Evolutionary conservation across 2,113 vertebrate species (phyloP).

Genomic region (Petrocephalus microphthalmus): DNA sequence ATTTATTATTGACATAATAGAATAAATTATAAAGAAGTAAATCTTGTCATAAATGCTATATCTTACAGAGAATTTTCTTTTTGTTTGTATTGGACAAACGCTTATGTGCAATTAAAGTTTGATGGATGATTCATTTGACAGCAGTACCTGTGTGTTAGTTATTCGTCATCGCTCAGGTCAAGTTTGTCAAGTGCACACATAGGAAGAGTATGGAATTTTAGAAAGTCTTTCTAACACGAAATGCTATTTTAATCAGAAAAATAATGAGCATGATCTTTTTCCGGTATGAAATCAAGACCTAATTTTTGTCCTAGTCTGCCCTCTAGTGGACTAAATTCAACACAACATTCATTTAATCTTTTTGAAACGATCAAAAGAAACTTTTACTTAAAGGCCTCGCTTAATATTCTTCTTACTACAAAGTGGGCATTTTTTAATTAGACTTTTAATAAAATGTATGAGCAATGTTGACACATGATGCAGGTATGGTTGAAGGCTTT

Average conservation of each 20-base stretch:
- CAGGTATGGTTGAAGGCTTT: neutral
- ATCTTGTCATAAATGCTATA: slow-evolving; percentile 30
- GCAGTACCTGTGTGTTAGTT: neutral
- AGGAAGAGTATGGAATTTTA: neutral
- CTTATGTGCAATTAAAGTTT: slow-evolving; percentile 35
- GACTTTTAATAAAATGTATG: neutral
- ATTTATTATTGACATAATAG: slow-evolving; percentile 51
- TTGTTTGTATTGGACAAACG: slow-evolving; percentile 52
- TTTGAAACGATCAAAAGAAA: neutral
- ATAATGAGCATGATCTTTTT: neutral
- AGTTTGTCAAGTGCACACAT: neutral
- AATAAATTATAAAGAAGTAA: slow-evolving; percentile 31
- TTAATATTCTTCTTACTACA: neutral
- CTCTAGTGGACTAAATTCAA: neutral
- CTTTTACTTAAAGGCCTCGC: neutral
- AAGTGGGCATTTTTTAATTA: neutral
- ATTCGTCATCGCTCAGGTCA: neutral
- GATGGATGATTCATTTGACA: slow-evolving; percentile 20
- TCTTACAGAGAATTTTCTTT: slow-evolving; percentile 36
- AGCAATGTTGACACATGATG: neutral
- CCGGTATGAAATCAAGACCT: neutral
- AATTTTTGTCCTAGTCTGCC: neutral
- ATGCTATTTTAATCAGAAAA: neutral
- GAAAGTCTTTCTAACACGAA: neutral
- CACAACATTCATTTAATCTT: neutral